phyloP scores from a whole-genome alignment of 2,797 vertebrate species.

The Australoheros facetus region DNA sequence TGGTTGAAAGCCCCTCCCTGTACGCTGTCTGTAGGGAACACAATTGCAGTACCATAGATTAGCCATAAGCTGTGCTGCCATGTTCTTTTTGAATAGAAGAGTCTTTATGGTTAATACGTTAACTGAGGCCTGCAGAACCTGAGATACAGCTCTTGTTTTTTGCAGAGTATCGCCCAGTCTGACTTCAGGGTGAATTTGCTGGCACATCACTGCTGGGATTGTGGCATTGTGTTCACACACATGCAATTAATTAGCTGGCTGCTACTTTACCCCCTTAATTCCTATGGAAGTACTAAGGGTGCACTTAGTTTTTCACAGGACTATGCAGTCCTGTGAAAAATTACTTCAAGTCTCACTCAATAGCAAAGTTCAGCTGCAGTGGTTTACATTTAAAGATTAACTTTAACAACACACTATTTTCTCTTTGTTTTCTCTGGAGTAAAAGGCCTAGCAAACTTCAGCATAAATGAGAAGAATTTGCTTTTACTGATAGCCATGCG shows the following conservation, averaged over 20 bases:
- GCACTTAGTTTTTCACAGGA: no score
- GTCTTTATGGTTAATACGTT: not conserved
- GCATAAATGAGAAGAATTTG: not conserved
- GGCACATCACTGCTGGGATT: not conserved
- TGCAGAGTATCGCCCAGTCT: no score
- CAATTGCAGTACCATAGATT: not conserved
- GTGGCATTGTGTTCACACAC: not conserved
- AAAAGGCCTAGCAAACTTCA: not conserved
- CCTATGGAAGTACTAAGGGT: no score
- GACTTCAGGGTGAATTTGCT: no score
- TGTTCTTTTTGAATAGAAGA: not conserved
- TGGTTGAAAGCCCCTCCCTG: not conserved
- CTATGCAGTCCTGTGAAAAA: no score
- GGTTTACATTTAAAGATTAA: constrained; percentile 25
- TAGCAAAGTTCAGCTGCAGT: not conserved
- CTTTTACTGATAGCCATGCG: not conserved
- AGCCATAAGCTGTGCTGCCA: not conserved
- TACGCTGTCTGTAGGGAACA: not conserved
- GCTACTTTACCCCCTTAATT: no score
- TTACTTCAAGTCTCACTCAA: not conserved
- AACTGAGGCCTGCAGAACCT: no score
- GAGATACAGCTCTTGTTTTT: no score
- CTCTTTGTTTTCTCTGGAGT: not conserved
- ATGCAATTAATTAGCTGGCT: not conserved
- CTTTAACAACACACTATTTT: not conserved